Percentiles rank a stretch among this genome's conserved stretches.
Conservation (phyloP, 2,797 vertebrate species). For the Falco peregrinus region DNA sequence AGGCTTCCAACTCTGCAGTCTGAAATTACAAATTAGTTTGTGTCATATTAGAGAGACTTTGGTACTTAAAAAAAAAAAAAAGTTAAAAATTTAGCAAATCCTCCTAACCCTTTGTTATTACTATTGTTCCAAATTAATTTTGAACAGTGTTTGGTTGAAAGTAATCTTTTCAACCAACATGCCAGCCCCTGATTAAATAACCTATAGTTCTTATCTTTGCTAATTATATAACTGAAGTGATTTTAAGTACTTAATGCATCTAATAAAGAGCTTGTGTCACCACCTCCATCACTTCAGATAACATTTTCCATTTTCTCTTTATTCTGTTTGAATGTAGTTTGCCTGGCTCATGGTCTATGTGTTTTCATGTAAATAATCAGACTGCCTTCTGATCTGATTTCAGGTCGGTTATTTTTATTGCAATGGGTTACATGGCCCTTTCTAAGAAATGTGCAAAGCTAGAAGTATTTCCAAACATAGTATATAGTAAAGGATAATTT, state of each 20-base stretch:
- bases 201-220: neutral
- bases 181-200: neutral
- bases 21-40: neutral
- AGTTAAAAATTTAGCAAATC: neutral
- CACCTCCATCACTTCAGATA: neutral
- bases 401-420: conserved; percentile 10
- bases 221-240: neutral
- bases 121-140: neutral
- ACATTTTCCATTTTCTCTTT: neutral
- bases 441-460: conserved; percentile 40
- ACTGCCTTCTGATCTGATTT: conserved; percentile 39
- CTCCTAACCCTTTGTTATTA: neutral
- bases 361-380: conserved; percentile 59
- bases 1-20: neutral
- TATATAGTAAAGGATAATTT: neutral
- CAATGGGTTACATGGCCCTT: conserved; percentile 29
- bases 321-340: conserved; percentile 39
- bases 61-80: neutral
- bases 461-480: neutral
- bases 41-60: neutral
- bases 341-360: conserved; percentile 12
- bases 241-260: neutral
- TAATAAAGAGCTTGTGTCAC: neutral
- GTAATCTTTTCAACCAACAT: neutral
- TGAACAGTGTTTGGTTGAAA: neutral